These are phyloP conservation scores for Oegoconia quadripuncta DNA, from an alignment of 2,888 invertebrate genomes.

Conservation along the genomic window DNA sequence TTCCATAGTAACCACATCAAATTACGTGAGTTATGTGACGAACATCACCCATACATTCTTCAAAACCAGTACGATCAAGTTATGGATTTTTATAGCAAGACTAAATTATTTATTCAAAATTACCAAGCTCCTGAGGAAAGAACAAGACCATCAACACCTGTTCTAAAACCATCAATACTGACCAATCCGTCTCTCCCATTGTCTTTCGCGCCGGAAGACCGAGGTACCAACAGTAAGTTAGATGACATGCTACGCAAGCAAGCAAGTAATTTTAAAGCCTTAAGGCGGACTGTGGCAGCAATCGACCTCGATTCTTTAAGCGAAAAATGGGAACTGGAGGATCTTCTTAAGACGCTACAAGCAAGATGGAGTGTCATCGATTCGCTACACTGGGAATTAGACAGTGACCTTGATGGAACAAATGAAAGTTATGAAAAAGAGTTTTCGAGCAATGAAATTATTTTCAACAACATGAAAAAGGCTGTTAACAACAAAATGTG, in stretches of 20 bases:
- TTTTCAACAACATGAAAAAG: conserved; percentile 17
- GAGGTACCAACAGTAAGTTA: not conserved
- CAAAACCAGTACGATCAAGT: no score
- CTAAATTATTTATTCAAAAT: no score
- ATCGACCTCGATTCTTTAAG: conserved; percentile 12
- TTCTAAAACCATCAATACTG: no score
- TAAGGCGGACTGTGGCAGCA: conserved; percentile 10
- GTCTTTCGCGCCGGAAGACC: no score
- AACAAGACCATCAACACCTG: no score
- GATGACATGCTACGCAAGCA: conserved; percentile 11
- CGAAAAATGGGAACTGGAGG: conserved; percentile 21
- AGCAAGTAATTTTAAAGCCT: conserved; percentile 12
- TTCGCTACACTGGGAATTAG: conserved; percentile 20
- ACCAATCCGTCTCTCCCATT: no score
- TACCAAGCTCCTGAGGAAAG: no score
- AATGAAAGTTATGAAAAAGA: conserved; percentile 17
- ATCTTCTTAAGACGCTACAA: conserved; percentile 12
- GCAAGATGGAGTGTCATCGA: conserved; percentile 15
- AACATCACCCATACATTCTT: not conserved
- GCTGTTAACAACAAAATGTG: conserved; percentile 21
- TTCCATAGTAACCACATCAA: not conserved
- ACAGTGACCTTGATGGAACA: conserved; percentile 15
- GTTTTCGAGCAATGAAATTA: conserved; percentile 16
- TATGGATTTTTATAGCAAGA: no score
- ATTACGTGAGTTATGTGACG: not conserved